Conservation (phyloP, 2,797 vertebrate genomes). For the Nannoperca obscura region DNA sequence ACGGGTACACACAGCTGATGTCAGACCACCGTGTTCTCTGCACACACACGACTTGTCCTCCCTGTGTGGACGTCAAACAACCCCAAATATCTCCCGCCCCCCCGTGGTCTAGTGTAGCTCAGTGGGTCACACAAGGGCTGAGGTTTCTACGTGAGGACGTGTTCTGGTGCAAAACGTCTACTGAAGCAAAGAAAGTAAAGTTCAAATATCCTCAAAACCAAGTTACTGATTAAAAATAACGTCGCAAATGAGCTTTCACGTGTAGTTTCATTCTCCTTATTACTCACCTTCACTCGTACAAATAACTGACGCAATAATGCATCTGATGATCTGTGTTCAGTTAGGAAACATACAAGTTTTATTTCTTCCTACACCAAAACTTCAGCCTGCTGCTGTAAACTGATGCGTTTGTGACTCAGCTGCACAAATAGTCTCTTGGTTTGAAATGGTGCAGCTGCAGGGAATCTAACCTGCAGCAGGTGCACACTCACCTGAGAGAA, state of each 20-base stretch:
- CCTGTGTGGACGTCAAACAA: constrained; percentile 41
- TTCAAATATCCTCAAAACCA: no score
- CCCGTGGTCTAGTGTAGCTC: not conserved
- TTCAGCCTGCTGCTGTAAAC: not conserved
- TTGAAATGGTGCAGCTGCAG: constrained; percentile 55
- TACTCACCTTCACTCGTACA: no score
- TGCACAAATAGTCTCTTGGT: constrained; percentile 83
- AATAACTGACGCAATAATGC: no score
- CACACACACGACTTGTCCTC: constrained; percentile 52
- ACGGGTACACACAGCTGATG: constrained; percentile 34
- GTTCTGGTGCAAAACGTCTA: not conserved
- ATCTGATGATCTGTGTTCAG: not conserved
- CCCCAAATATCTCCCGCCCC: constrained; percentile 12
- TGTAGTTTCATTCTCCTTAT: no score
- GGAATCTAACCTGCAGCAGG: constrained; percentile 28
- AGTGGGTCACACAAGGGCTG: not conserved
- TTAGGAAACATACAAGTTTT: not conserved
- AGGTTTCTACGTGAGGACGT: not conserved
- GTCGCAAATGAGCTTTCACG: no score
- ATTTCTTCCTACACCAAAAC: not conserved
- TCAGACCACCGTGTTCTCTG: constrained; percentile 61
- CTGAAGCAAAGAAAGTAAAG: not conserved
- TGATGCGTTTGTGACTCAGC: constrained; percentile 66
- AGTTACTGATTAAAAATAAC: not conserved
- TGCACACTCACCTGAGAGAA: constrained; percentile 13